Conservation (phyloP, 1,140 invertebrate species). For the Bombyx mori region ASM3026992v2 NC_085109.1:12356001-12356500, state of each 20-base stretch:
- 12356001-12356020: slow-evolving; percentile 28
- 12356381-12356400: background rate
- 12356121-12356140: background rate
- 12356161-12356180: slow-evolving; percentile 61
- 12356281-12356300: slow-evolving; percentile 57
- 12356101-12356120: background rate
- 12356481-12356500: slow-evolving; percentile 56
- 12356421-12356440: background rate
- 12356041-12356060: slow-evolving; percentile 3
- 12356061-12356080: slow-evolving; percentile 46
- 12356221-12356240: slow-evolving; percentile 42
- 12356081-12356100: slow-evolving; percentile 1
- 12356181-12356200: slow-evolving; percentile 47
- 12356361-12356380: slow-evolving; percentile 1
- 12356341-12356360: slow-evolving; percentile 1
- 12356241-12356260: slow-evolving; percentile 52
- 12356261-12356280: slow-evolving; percentile 57
- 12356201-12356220: slow-evolving; percentile 41
- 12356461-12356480: too few species aligned
- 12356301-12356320: slow-evolving; percentile 39
- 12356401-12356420: too few species aligned
- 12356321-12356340: slow-evolving; percentile 16
- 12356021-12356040: slow-evolving; percentile 32
- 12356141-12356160: slow-evolving; percentile 57
- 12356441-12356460: background rate